These are phyloP conservation scores for Brachyhypopomus gauderio DNA, from an alignment of 2,113 vertebrate species.

Conservation along the genomic window DNA sequence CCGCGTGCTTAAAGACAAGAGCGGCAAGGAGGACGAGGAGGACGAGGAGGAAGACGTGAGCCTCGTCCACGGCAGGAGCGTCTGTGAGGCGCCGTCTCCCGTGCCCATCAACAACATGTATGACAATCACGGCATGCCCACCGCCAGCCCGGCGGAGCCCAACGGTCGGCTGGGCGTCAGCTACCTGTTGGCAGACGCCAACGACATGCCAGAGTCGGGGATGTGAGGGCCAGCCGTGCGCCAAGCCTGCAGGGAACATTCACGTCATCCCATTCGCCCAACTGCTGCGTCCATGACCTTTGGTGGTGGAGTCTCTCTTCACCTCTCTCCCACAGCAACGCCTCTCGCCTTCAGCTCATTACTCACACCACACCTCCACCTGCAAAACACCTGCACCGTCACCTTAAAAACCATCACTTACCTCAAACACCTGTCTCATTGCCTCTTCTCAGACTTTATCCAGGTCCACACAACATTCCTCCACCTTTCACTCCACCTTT, in stretches of 20 bases:
- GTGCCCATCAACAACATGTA: constrained; percentile 88
- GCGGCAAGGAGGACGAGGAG: constrained; percentile 69
- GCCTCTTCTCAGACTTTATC: not conserved
- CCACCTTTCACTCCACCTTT: not conserved
- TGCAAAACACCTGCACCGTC: too few relatives aligned
- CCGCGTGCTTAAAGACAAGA: constrained; percentile 85
- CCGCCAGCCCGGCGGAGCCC: constrained; percentile 75
- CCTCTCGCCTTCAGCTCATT: not conserved
- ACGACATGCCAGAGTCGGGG: constrained; percentile 93
- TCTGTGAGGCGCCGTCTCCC: constrained; percentile 87
- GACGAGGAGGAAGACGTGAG: constrained; percentile 83
- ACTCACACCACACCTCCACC: too few relatives aligned
- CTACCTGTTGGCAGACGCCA: constrained; percentile 91
- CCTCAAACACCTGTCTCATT: too few relatives aligned
- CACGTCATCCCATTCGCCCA: not conserved
- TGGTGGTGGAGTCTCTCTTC: not conserved
- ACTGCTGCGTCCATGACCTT: not conserved
- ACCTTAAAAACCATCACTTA: too few relatives aligned
- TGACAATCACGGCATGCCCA: constrained; percentile 80
- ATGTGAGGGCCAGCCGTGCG: constrained; percentile 73
- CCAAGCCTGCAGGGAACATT: constrained; percentile 5
- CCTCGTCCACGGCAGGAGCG: constrained; percentile 86
- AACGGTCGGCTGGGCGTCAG: constrained; percentile 95
- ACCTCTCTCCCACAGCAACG: not conserved
- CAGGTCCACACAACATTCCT: constrained; percentile 24